Base-by-base conservation (phyloP, 2,113 vertebrate genomes). In the Gambusia affinis region DNA sequence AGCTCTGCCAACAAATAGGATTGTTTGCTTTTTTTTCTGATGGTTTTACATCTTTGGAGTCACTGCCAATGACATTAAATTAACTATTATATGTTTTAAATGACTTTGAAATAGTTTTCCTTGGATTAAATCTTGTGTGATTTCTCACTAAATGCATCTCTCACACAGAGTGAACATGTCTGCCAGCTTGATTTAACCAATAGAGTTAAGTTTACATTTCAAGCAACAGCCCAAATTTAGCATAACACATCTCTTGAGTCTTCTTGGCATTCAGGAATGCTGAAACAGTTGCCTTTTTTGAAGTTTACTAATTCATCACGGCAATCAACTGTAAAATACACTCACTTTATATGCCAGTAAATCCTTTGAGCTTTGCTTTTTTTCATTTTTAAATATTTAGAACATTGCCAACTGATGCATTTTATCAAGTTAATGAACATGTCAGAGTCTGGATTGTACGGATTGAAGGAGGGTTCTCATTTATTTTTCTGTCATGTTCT, bases 41-140 rank as follows among this genome's bases (percentile, higher is more conserved):
- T 31, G 14, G 6, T 63, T 63, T 15, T 19, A 22, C 61, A 31
- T 19, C 30, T 63, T 17, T 19, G 7, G 6, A 30, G 17, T 22
- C 61, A 4, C 61, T 63, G 29, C 7, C 14, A 28, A 17, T 19
- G 6, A 31, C 17, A 63, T 31, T 19, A 22, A 47, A 47, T 47
- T 19, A 17, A 2, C 22, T 33, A 17, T 44, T 44, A 44, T 19
- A 47, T 17, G 7, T 17, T 19, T 19, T 8, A 19, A 64, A 19
- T 35, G 19, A 78, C 62, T 86, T 70, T 79, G 77, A 80, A 72
- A 89, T 17, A 47, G 14, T 6, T 47, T 17, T 19, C 75, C 89
- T 90, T 86, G 85, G 86, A 91, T 92, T 79, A 92, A 91, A 90
- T 76, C 64, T 62, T 80, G 22, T 85, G 88, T 33, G 17, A 63